Base-by-base conservation (phyloP, 2,113 vertebrate genomes). In the Sinocyclocheilus anshuiensis region DNA sequence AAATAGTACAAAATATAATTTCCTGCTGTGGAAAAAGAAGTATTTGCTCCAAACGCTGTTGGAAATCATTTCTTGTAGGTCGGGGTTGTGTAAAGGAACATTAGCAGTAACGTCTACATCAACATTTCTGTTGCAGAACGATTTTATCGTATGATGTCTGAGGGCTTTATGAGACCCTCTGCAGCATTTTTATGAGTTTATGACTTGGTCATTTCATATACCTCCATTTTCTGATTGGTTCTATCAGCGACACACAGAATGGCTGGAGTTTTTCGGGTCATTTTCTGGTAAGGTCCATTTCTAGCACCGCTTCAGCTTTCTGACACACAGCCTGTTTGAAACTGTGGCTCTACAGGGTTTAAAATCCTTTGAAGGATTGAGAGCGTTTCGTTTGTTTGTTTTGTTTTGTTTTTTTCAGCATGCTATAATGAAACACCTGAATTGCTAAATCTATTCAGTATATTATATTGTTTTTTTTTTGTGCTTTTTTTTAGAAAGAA, bases 151-250 rank as follows among this genome's bases (percentile, higher is more conserved):
- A 9, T 59, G 29, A 59, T 39, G 53, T 59, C 29, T 78, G 9
- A 59, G 77, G 20, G 11, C 18, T 42, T 80, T 57, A 61, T 8
- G 55, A 39, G 15, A 22, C 55, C 26, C 26, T 57, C 26, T 77
- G 50, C 26, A 36, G 50, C 9, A 57, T 22, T 57, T 57, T 22
- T 55, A 20, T 33, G 50, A 7, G 50, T 16, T 78, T 24, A 67
- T 33, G 65, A 69, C 24, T 53, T 33, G 26, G 48, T 33, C 20
- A 78, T 78, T 78, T 78, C 77, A n/a, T 79, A 33, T 11, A 29
- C 3, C 74, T 36, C 26, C 0, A 3, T 50, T 13, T 50, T 50
- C 48, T 36, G 8, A 20, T 16, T 33, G 8, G 4, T 8, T 33
- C 42, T 55, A 26, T n/a, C n/a, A n/a, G n/a, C n/a, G n/a, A n/a